Evolutionary conservation across 2,113 vertebrate species (phyloP).

Genomic region (Nycticryphes semicollaris): DNA sequence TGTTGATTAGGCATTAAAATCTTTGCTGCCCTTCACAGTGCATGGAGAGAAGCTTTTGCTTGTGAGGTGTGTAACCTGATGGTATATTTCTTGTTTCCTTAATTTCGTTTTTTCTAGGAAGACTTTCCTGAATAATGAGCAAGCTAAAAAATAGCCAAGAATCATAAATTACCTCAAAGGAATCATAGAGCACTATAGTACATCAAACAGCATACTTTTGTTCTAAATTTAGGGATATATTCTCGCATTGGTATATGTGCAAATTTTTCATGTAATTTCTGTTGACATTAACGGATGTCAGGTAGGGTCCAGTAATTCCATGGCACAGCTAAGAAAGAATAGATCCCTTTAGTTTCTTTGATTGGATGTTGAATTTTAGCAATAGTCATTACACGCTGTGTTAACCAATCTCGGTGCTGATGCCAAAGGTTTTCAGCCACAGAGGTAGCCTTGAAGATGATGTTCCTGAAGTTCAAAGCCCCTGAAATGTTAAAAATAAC

Average conservation of each 20-base stretch:
- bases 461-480: constrained; percentile 32
- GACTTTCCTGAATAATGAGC: background rate
- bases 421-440: background rate
- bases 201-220: background rate
- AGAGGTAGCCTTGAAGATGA: background rate
- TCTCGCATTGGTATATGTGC: background rate
- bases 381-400: background rate
- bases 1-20: background rate
- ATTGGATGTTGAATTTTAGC: background rate
- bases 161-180: background rate
- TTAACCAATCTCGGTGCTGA: background rate
- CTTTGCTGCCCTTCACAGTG: background rate
- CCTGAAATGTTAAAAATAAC: background rate
- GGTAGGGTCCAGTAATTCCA: background rate
- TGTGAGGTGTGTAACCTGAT: background rate
- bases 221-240: constrained; percentile 17
- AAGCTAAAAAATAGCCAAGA: background rate
- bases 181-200: background rate
- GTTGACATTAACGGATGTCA: background rate
- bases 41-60: background rate
- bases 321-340: background rate
- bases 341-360: background rate
- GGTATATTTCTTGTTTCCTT: background rate
- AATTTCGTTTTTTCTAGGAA: background rate
- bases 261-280: background rate